Percentiles rank a stretch among this genome's conserved stretches.
Evolutionary conservation across 2,797 vertebrate genomes (phyloP).

Genomic region (Xenops minutus): DNA sequence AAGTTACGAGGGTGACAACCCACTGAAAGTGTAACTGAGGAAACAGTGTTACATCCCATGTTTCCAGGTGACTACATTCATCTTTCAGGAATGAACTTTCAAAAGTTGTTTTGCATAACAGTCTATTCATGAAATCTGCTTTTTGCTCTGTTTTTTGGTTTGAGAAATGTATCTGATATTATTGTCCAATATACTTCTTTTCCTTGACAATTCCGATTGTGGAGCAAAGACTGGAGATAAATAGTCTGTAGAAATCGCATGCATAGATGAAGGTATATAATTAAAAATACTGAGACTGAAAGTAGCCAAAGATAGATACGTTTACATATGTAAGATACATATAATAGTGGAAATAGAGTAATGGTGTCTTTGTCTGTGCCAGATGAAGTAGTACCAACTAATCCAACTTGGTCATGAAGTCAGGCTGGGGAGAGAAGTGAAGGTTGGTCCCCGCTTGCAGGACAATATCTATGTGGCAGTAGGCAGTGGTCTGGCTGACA

Average conservation of each 20-base stretch:
- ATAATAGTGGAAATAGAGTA: neutral
- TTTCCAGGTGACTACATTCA: neutral
- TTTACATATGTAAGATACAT: neutral
- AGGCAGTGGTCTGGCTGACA: neutral
- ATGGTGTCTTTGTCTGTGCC: neutral
- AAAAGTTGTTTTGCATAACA: neutral
- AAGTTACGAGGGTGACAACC: neutral
- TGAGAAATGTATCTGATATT: neutral
- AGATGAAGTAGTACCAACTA: neutral
- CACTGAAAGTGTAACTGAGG: neutral
- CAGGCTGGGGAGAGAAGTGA: neutral
- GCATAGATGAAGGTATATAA: neutral
- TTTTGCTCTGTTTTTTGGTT: neutral
- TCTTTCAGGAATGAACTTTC: neutral
- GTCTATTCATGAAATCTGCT: neutral
- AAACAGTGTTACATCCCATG: neutral
- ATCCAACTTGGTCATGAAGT: neutral
- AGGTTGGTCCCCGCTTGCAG: neutral
- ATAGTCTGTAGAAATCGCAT: neutral
- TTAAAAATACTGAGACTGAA: neutral
- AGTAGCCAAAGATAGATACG: neutral
- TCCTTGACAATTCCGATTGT: neutral
- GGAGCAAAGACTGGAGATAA: neutral
- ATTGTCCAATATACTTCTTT: neutral
- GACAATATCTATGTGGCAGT: rapidly evolving